These are phyloP conservation scores for Poecilia latipinna DNA, from an alignment of 2,113 vertebrate species.

Conservation along the genomic window DNA sequence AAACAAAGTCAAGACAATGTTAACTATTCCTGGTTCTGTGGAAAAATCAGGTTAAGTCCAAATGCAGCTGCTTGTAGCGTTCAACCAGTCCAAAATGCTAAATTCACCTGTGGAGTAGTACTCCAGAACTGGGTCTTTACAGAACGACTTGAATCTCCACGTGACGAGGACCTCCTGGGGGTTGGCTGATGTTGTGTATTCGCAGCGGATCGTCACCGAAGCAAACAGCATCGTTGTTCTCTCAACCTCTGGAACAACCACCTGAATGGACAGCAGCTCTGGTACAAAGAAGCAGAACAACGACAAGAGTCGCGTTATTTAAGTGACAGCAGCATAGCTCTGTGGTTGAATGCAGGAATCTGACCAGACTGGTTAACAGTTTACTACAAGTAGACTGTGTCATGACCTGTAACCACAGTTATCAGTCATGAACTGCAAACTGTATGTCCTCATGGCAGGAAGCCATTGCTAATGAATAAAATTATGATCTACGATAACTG, in stretches of 20 bases:
- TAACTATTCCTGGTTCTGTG: too few relatives aligned
- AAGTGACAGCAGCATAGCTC: neutral
- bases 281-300: conserved; percentile 5
- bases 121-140: conserved; percentile 94
- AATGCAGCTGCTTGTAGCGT: too few relatives aligned
- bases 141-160: conserved; percentile 96
- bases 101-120: conserved; percentile 88
- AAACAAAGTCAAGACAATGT: too few relatives aligned
- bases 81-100: too few relatives aligned
- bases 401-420: conserved; percentile 14
- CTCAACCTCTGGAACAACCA: conserved; percentile 83
- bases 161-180: conserved; percentile 88
- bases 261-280: conserved; percentile 88
- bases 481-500: too few relatives aligned
- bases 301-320: neutral
- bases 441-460: conserved; percentile 11
- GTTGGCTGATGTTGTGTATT: conserved; percentile 91
- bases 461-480: neutral
- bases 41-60: too few relatives aligned
- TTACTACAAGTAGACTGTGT: neutral
- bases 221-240: conserved; percentile 88
- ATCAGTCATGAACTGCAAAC: conserved; percentile 16
- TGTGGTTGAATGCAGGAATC: conserved; percentile 34
- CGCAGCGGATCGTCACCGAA: conserved; percentile 86
- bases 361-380: conserved; percentile 52